These are phyloP conservation scores for Hexactinellida sp. DNA, from an alignment of 37 sponge, comb jelly and placozoan species.

Conservation along the genomic window DNA sequence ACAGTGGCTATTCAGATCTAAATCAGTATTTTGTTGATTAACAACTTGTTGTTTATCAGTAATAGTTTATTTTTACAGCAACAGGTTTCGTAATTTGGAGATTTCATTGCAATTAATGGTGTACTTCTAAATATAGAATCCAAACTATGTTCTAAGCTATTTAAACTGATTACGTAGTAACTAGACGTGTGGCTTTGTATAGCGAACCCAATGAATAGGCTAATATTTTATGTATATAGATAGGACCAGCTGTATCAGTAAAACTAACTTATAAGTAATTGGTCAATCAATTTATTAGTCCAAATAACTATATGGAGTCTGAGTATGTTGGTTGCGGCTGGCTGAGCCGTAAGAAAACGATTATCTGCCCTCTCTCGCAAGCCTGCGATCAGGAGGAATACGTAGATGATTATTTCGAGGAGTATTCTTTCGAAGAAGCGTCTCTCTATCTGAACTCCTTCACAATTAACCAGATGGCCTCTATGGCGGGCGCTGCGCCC, in stretches of 20 bases:
- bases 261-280: too few relatives aligned
- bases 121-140: not conserved
- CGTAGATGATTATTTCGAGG: not conserved
- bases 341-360: not conserved
- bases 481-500: not conserved
- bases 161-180: not conserved
- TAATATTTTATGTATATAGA: not conserved
- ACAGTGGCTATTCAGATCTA: too few relatives aligned
- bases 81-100: too few relatives aligned
- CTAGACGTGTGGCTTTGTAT: not conserved
- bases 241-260: not conserved
- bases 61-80: too few relatives aligned
- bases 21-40: too few relatives aligned
- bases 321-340: not conserved
- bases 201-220: not conserved
- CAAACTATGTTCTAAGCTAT: not conserved
- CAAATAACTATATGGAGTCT: not conserved
- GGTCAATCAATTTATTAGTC: not conserved
- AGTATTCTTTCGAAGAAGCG: conserved; percentile 5
- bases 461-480: conserved; percentile 9
- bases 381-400: not conserved
- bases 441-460: not conserved
- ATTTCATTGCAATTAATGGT: not conserved
- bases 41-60: too few relatives aligned
- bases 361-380: not conserved